phyloP scores from a whole-genome alignment of 2,888 invertebrate species.

The Agonum fuliginosum region DNA sequence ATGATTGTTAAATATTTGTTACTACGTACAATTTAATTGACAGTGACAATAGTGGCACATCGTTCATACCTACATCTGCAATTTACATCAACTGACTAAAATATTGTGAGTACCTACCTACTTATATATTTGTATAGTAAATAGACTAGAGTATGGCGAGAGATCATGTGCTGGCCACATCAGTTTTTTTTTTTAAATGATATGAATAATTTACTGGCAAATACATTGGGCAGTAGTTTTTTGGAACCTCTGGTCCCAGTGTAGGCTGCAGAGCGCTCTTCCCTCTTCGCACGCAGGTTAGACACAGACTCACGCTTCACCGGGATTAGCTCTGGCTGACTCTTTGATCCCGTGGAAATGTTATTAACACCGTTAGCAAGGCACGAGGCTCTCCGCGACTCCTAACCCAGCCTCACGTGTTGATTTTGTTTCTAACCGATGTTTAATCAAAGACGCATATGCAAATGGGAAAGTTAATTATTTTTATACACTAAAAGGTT shows the following conservation, averaged over 20 bases:
- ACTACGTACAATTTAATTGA: too few species aligned
- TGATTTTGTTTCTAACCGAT: constrained; percentile 47
- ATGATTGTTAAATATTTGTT: too few species aligned
- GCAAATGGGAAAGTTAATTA: constrained; percentile 56
- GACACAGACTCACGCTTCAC: constrained; percentile 42
- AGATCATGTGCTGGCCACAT: too few species aligned
- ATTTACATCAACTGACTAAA: too few species aligned
- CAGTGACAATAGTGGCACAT: too few species aligned
- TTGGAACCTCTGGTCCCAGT: not conserved
- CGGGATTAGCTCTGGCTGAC: constrained; percentile 29
- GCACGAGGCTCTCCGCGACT: not conserved
- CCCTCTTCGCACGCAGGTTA: constrained; percentile 47
- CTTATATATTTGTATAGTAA: too few species aligned
- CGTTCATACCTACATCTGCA: too few species aligned
- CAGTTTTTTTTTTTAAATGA: too few species aligned
- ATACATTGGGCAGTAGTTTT: too few species aligned
- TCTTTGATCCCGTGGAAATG: constrained; percentile 51
- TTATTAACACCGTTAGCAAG: constrained; percentile 50
- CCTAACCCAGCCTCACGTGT: constrained; percentile 24
- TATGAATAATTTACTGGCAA: too few species aligned
- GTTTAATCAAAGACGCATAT: constrained; percentile 56
- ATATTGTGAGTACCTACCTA: too few species aligned
- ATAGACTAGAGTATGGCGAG: too few species aligned
- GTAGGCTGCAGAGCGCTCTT: not conserved
- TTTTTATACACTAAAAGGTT: constrained; percentile 41